A percentile compares a stretch with the other conserved stretches of the same genome.
These are phyloP conservation scores for Tachyglossus aculeatus DNA, from an alignment of 2,797 vertebrate species.

Conservation along the genomic window DNA sequence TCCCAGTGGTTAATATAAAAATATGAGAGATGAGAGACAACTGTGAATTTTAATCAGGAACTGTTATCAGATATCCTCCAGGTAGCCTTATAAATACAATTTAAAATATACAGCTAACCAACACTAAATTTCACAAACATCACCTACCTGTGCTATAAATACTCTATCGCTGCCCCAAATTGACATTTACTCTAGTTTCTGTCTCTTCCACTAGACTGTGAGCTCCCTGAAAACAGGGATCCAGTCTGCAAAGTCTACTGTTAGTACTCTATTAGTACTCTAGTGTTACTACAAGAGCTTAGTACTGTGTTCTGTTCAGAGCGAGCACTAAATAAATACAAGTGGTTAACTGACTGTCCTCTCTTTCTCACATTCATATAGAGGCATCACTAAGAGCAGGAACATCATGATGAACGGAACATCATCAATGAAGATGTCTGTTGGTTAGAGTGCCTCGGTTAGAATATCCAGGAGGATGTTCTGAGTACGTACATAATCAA, in stretches of 20 bases:
- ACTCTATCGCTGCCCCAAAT: background rate
- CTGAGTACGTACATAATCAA: too few species aligned
- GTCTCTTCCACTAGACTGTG: background rate
- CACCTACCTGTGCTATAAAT: background rate
- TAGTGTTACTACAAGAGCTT: too few species aligned
- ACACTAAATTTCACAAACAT: background rate
- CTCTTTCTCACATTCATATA: too few species aligned
- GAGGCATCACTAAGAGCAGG: too few species aligned
- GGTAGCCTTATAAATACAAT: background rate
- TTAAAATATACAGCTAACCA: background rate
- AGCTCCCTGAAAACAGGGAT: fast-evolving
- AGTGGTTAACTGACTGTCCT: too few species aligned
- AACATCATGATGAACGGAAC: too few species aligned
- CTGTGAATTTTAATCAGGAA: background rate
- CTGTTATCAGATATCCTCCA: background rate
- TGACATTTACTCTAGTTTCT: background rate
- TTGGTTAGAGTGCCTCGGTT: too few species aligned
- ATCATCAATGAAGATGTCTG: too few species aligned
- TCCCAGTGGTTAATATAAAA: background rate
- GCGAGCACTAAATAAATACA: too few species aligned
- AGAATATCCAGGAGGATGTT: too few species aligned
- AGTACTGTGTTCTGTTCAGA: too few species aligned
- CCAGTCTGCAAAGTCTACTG: background rate
- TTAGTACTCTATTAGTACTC: too few species aligned
- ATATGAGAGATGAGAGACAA: background rate